Conservation (phyloP, 2,888 invertebrate genomes). For the Drosophila demipolita region DNA sequence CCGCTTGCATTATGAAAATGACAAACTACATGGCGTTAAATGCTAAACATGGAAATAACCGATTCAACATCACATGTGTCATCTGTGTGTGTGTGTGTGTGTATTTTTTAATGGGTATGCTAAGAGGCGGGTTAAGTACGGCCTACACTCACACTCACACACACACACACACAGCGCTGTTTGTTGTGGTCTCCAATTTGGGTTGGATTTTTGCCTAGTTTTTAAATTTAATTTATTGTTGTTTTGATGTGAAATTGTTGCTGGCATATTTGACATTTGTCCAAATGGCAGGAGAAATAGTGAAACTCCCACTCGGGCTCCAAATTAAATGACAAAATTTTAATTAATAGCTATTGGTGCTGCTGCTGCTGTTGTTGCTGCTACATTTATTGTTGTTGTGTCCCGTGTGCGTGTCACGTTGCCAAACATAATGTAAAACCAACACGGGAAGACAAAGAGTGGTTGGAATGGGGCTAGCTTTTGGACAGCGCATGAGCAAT, state of each 20-base stretch:
- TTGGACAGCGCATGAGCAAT: constrained; percentile 43
- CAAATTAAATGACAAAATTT: constrained; percentile 71
- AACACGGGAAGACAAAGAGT: constrained; percentile 38
- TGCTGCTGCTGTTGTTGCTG: constrained; percentile 20
- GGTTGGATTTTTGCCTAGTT: constrained; percentile 17
- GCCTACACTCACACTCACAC: not conserved
- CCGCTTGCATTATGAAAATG: constrained; percentile 46
- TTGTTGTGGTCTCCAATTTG: not conserved
- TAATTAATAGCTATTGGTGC: constrained; percentile 69
- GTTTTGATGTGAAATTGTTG: constrained; percentile 65
- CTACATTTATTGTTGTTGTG: constrained; percentile 32
- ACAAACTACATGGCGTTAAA: constrained; percentile 43
- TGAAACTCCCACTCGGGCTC: constrained; percentile 6
- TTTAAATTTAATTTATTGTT: constrained; percentile 59
- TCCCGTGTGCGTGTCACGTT: constrained; percentile 66
- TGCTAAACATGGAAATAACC: constrained; percentile 33
- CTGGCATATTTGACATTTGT: constrained; percentile 78
- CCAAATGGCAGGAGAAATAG: constrained; percentile 25
- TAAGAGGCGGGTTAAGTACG: constrained; percentile 21
- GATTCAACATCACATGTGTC: constrained; percentile 23
- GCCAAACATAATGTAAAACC: constrained; percentile 61
- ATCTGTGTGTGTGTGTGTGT: constrained; percentile 9
- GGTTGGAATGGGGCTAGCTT: constrained; percentile 18
- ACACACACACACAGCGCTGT: not conserved
- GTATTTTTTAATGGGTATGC: not conserved